Evolutionary conservation across 2,113 vertebrate species (phyloP), one percentile per base, ranked within the genome.

Genomic region (Ardeotis arabs): DNA sequence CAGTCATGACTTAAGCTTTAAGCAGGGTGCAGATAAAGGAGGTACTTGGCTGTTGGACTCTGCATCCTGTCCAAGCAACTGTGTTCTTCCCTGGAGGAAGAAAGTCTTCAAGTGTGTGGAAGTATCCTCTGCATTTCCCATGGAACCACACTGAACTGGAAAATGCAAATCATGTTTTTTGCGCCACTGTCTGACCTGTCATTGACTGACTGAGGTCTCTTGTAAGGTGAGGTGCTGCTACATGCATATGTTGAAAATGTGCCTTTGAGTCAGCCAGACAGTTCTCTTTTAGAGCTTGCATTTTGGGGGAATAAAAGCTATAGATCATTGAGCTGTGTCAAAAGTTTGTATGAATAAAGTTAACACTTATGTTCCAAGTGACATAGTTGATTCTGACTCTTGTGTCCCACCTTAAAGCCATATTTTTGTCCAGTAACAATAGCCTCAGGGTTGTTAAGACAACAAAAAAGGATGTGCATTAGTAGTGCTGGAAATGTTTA

Each of bases 381-480:
- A 79, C 68, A 63, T 21, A n/a, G 12, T 72, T 75, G 39, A 81
- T 59, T 50, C 41, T 74, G 41, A 68, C 12, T 78, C 37, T 58
- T 52, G 3, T 75, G 23, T 82, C 39, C 29, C 35, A 44, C 47
- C 86, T 91, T 84, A 80, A 84, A 78, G 64, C 45, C 18, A 3
- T 39, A 15, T 10, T 89, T 81, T 84, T 91, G 55, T 81, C n/a
- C 52, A 47, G 6, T 58, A 64, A 41, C 20, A 58, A 1, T n/a
- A 72, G 15, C 18, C 37, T 84, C 9, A 35, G 68, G 49, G 44
- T 56, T 82, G 37, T 5, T 59, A 68, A 14, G 2, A n/a, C 35
- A 70, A 21, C 18, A 41, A 56, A 49, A 77, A 17, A 6, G 2
- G 3, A 14, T 37, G 20, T 44, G 22, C 1, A 0, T 60, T 70